A percentile compares a stretch with the other conserved stretches of the same genome.
Conservation (phyloP, 2,888 invertebrate genomes). For the Bembecia ichneumoniformis region DNA sequence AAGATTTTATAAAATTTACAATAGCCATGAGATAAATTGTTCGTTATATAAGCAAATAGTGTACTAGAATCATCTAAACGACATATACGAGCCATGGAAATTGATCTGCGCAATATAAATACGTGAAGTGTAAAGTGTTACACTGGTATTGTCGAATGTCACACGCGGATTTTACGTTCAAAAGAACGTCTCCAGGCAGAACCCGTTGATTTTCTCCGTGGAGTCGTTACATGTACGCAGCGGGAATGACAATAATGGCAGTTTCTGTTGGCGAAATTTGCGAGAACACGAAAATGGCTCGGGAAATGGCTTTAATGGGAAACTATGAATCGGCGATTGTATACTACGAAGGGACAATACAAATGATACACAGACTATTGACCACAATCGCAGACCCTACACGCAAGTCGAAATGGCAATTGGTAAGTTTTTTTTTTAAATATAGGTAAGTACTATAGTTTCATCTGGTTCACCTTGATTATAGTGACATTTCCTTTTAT, state of each 20-base stretch:
- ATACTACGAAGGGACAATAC: conserved; percentile 93
- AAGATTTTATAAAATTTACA: conserved; percentile 31
- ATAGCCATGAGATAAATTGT: conserved; percentile 39
- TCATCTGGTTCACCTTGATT: conserved; percentile 50
- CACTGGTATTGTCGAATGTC: conserved; percentile 34
- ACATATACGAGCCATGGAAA: conserved; percentile 21
- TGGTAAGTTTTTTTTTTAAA: conserved; percentile 69
- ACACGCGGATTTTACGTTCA: conserved; percentile 45
- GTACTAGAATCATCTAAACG: conserved; percentile 24
- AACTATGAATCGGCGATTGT: conserved; percentile 95
- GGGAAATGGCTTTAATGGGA: conserved; percentile 95
- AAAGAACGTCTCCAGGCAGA: conserved; percentile 12
- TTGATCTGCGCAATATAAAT: conserved; percentile 23
- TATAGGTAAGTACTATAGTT: conserved; percentile 6
- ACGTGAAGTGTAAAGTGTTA: conserved; percentile 47
- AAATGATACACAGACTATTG: conserved; percentile 90
- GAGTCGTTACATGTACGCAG: conserved; percentile 63
- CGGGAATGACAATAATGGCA: conserved; percentile 86
- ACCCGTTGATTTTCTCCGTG: conserved; percentile 34
- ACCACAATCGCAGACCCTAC: conserved; percentile 84
- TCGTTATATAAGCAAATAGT: conserved; percentile 19
- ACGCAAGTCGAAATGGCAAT: conserved; percentile 90
- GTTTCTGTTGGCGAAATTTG: conserved; percentile 91
- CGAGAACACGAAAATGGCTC: conserved; percentile 94
- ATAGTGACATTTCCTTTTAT: conserved; percentile 51